Evolutionary conservation across 2,888 invertebrate genomes (phyloP), one percentile per base, ranked within the genome.

Genomic region (Caradrina kadenii): DNA sequence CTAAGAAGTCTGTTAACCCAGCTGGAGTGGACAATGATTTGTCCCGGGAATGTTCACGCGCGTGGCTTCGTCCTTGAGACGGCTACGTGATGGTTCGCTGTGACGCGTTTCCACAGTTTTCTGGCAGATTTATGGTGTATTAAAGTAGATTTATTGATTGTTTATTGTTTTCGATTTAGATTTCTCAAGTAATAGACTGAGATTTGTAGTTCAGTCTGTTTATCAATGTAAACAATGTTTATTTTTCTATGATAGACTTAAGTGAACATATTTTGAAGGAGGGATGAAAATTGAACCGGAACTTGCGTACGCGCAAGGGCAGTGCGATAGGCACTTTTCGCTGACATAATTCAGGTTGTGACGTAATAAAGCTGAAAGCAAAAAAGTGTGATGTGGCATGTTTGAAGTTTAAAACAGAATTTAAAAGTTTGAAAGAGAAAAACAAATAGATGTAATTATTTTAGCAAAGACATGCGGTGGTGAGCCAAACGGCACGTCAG

Each of bases 61-160:
- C 60, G 75, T 75, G 77, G 73, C 63, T 71, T 64, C 65, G 84
- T 85, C 83, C 83, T 85, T 82, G 85, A 83, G 79, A 70, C 77
- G 50, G 62, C 70, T 76, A 76, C 73, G 73, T 73, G 80, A 74
- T 79, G 79, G 68, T 76, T 69, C 55, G 73, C 72, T 61, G 64
- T 80, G 82, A 86, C 81, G 83, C 75, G 74, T 82, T 84, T 87
- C 82, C 79, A 85, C 84, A 84, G 78, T 84, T 83, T 83, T 79
- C 84, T 82, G 86, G 68, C 81, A 87, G 88, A 92, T 91, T 90
- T 90, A 90, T 88, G 76, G 83, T 80, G 82, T 85, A 87, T 89
- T 89, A 88, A 89, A 86, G 74, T 69, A 79, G 82, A 90, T 91
- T 90, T 90, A 91, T 88, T 78, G 86, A 89, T 89, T 90, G 90